Evolutionary conservation across 1,140 invertebrate genomes (phyloP), one percentile per base, ranked within the genome.

Genomic region (Calliopsis andreniformis): DNA sequence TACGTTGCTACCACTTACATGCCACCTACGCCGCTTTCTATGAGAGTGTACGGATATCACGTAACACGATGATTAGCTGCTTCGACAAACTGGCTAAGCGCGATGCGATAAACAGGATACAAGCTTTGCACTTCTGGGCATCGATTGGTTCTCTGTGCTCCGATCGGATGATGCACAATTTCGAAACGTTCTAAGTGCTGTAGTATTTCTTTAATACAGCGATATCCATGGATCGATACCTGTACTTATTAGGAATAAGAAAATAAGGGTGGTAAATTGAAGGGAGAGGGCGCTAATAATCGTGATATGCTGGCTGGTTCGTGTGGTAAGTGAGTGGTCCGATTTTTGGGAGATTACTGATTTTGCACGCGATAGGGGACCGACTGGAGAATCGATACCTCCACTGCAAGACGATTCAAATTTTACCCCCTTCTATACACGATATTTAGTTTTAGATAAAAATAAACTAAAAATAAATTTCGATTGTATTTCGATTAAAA

Each of bases 51-150:
- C 32, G 39, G 51, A 73, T 73, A 80, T 80, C 79, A 79, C 68
- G 70, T 79, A 77, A 82, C 82, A 58, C 77, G 82, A 82, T 82
- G 77, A 82, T 84, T 79, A 82, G 77, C 77, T 70, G 49, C 51
- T 61, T 58, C 64, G 43, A 69, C 72, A 75, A 83, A 75, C 78
- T 66, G 70, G 64, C 4, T 68, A 68, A 69, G 30, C 56, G 8
- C 43, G 68, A 43, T 14, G 63, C 28, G 68, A n/a, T 35, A 72
- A 72, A 72, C 30, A 32, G 61, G 30, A 23, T 53, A 7, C 10
- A 10, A 7, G 39, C 32, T 53, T 51, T 30, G 42, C 58, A 39
- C 58, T n/a, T 25, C 7, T 18, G 12, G 35, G 12, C 12, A 58
- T 45, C 18, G 16, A 12, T n/a, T n/a, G n/a, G n/a, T n/a, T n/a